Conservation (phyloP, 92 coral and sea anemone species). For the Epizoanthus scotinus region DNA sequence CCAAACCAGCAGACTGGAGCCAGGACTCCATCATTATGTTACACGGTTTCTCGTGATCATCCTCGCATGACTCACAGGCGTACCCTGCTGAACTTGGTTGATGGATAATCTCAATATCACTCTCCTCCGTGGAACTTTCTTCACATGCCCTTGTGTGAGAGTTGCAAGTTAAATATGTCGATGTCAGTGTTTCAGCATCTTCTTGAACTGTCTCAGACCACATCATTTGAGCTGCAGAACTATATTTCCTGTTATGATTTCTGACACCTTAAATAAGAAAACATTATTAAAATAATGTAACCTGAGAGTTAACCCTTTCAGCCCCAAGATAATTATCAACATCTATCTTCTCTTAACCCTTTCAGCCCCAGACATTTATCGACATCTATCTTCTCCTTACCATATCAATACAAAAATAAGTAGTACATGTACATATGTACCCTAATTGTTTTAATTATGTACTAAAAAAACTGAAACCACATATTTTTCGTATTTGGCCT, state of each 20-base stretch:
- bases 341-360: too few species aligned
- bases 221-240: background rate
- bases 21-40: constrained; percentile 3
- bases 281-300: background rate
- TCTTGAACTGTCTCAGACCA: constrained; percentile 1
- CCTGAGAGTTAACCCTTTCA: background rate
- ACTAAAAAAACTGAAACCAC: too few species aligned
- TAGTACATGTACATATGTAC: too few species aligned
- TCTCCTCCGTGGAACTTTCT: constrained; percentile 52
- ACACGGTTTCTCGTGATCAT: background rate
- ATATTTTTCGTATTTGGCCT: too few species aligned
- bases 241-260: background rate
- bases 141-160: background rate
- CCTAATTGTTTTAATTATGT: too few species aligned
- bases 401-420: too few species aligned
- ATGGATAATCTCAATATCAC: constrained; percentile 72
- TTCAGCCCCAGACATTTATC: too few species aligned
- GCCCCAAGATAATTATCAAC: too few species aligned
- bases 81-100: background rate
- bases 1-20: background rate
- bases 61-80: background rate
- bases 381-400: too few species aligned
- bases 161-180: background rate
- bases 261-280: background rate
- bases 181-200: background rate